Base-by-base conservation (phyloP, 2,113 vertebrate species). In the Plestiodon gilberti region DNA sequence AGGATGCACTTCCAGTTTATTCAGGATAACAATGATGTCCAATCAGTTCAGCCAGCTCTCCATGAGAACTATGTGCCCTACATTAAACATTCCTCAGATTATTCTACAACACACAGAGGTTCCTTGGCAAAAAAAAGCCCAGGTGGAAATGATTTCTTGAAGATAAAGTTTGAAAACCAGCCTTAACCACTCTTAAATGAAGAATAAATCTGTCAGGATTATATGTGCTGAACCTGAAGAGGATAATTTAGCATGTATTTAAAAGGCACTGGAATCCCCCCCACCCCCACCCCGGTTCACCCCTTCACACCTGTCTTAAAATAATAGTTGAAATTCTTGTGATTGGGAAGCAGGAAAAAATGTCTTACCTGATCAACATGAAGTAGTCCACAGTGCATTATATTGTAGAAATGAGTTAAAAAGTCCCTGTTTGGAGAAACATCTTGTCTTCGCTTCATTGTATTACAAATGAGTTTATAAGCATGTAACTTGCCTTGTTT, bases 401-500 rank as follows among this genome's bases (percentile, higher is more conserved):
- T 99, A 95, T 99, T 99, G 96, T 99, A 99, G 95, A 99, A 99
- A 96, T 99, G 99, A 80, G 98, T 99, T 91, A 99, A 97, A 96
- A 99, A 99, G 96, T 99, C 99, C 20, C 97, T 96, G 94, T 99
- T 99, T 85, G 99, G 98, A 81, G 98, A 99, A 91, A 99, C 98
- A 79, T 99, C 99, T 96, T 99, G 99, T 88, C 99, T 97, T 94
- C 99, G 97, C 93, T 99, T 99, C 99, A 99, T 99, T 94, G 99
- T 99, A 94, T 99, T 98, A 95, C 99, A 99, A 95, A 99, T 99
- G 75, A 99, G 96, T 89, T 99, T 99, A 94, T 99, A 99, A 91
- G 99, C 99, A 78, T 99, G 99, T 78, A 99, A 97, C 92, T 99
- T 99, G 74, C 99, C 99, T 96, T 99, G 98, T 74, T 99, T 99